Base-by-base conservation (phyloP, 2,888 invertebrate species). In the Caenorhabditis sulstoni region DNA sequence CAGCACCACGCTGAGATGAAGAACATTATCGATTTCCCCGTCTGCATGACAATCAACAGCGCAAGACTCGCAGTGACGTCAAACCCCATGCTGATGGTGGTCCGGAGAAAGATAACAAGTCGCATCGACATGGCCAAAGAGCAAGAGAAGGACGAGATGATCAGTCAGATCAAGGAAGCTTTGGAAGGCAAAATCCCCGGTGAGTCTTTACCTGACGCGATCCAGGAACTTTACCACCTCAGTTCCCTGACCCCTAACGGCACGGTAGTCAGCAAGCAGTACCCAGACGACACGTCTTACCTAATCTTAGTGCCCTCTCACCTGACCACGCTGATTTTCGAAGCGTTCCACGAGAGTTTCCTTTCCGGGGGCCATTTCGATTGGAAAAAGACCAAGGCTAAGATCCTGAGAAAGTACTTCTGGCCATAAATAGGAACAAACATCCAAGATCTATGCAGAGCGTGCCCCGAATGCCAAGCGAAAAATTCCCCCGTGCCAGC, bases 281-380 rank as follows among this genome's bases (percentile, higher is more conserved):
- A n/a, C n/a, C n/a, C n/a, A n/a, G n/a, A n/a, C n/a, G n/a, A n/a
- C n/a, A n/a, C n/a, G n/a, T n/a, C n/a, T n/a, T n/a, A 16, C 0
- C n/a, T n/a, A n/a, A n/a, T n/a, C n/a, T n/a, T n/a, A n/a, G 37
- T 83, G 22, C 83, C 83, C 0, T 11, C 20, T 0, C 39, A 57
- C 0, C 37, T 83, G 3, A 29, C 23, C 12, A 9, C 7, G 7
- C 37, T 52, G 11, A 11, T 83, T 1, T 73, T 84, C 16, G 44
- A 50, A 9, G 64, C 67, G 0, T 83, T 81, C 41, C 85, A 85
- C 52, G 52, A 16, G 2, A 57, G 65, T 20, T 29, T 44, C 0
- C 16, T 65, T 1, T 71, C 75, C 0, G 85, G 85, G 1, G 85
- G 79, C 5, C 85, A 85, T 23, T 53, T 83, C 18, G 49, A 58